Evolutionary conservation across 2,113 vertebrate genomes (phyloP).

Genomic region (Beaufortia kweichowensis): DNA sequence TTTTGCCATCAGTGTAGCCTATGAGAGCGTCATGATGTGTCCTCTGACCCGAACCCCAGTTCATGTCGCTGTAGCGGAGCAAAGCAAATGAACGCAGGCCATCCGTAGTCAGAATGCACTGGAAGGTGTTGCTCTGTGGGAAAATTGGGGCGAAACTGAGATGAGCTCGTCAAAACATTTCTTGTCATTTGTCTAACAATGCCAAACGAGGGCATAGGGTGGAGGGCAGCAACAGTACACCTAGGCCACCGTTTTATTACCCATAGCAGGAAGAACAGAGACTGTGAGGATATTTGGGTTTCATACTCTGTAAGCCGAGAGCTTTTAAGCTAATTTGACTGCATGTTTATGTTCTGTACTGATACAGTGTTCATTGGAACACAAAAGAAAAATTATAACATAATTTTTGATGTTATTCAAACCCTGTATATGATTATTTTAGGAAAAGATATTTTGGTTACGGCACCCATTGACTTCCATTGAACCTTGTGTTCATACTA

Average conservation of each 20-base stretch:
- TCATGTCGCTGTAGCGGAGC: constrained; percentile 74
- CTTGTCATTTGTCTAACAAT: neutral
- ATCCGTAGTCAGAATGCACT: constrained; percentile 78
- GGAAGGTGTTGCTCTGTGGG: constrained; percentile 79
- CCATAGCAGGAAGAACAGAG: neutral
- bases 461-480: too few species aligned
- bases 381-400: too few species aligned
- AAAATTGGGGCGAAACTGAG: neutral
- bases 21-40: constrained; percentile 70
- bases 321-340: too few species aligned
- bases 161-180: neutral
- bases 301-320: neutral
- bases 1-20: constrained; percentile 75
- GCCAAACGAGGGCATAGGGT: neutral
- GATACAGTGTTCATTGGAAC: too few species aligned
- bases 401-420: too few species aligned
- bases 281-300: neutral
- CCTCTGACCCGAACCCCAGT: constrained; percentile 76
- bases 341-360: neutral
- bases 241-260: neutral
- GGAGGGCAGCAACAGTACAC: constrained; percentile 1
- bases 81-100: constrained; percentile 75
- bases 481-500: too few species aligned
- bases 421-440: too few species aligned
- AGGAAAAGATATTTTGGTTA: too few species aligned